phyloP scores from a whole-genome alignment of 2,113 vertebrate genomes.

The Passerina amoena region DNA sequence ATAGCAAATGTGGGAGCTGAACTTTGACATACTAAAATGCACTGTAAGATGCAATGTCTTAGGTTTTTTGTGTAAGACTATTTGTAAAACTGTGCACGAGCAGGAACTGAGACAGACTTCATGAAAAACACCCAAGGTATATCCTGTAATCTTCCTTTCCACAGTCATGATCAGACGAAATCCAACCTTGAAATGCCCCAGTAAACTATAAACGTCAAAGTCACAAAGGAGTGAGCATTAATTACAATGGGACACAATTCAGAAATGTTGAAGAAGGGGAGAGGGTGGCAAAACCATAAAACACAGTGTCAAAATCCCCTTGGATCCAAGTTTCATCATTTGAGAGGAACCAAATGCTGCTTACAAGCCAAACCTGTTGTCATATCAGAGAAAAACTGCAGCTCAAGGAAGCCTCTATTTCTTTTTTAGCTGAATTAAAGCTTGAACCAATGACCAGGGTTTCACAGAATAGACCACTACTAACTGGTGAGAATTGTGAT shows the following conservation, averaged over 20 bases:
- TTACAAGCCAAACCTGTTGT: neutral
- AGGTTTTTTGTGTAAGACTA: neutral
- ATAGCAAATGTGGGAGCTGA: neutral
- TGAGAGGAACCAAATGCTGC: neutral
- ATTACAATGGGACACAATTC: neutral
- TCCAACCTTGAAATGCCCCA: neutral
- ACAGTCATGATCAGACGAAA: neutral
- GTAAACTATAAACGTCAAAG: accelerated
- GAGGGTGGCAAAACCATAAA: neutral
- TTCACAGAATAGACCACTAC: neutral
- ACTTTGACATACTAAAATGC: neutral
- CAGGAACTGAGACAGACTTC: neutral
- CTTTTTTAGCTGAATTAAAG: neutral
- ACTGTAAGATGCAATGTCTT: neutral
- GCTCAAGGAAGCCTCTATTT: neutral
- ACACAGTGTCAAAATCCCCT: neutral
- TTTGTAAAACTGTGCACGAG: neutral
- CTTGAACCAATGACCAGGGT: neutral
- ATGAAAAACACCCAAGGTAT: neutral
- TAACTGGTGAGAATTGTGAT: neutral
- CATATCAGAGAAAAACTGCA: neutral
- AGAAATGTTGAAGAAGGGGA: neutral
- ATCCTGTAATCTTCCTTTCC: neutral
- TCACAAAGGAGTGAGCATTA: neutral
- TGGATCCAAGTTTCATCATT: neutral